phyloP scores from a whole-genome alignment of 2,888 invertebrate species.

The Cerastis rubricosa region DNA sequence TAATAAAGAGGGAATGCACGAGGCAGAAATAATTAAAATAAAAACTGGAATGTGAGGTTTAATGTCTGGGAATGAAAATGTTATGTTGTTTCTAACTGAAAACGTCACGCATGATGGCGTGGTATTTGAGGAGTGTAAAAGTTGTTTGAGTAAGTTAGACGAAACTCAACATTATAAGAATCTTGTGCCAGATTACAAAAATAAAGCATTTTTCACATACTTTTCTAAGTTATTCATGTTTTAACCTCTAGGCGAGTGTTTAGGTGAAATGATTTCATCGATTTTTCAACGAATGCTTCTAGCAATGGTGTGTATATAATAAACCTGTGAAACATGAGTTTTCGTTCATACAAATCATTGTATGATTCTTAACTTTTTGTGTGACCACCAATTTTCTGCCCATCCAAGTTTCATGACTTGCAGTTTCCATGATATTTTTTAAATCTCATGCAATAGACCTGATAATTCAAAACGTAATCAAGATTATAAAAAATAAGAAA shows the following conservation, averaged over 20 bases:
- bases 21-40: slow-evolving; percentile 74
- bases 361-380: no score
- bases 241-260: background rate
- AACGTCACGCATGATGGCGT: slow-evolving; percentile 2
- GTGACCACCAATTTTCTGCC: background rate
- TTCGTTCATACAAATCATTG: background rate
- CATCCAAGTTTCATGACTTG: background rate
- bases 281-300: background rate
- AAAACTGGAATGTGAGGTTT: slow-evolving; percentile 63
- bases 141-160: background rate
- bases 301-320: background rate
- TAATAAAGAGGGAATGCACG: slow-evolving; percentile 75
- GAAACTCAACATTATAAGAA: background rate
- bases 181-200: background rate
- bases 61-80: slow-evolving; percentile 46
- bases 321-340: no score
- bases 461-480: slow-evolving; percentile 25
- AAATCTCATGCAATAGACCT: background rate
- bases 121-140: slow-evolving; percentile 22
- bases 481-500: slow-evolving; percentile 19
- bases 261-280: background rate
- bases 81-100: slow-evolving; percentile 31
- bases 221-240: background rate
- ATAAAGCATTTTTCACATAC: background rate
- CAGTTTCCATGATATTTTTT: background rate